Evolutionary conservation across 2,888 invertebrate genomes (phyloP).

Genomic region (Anoncus sp.): DNA sequence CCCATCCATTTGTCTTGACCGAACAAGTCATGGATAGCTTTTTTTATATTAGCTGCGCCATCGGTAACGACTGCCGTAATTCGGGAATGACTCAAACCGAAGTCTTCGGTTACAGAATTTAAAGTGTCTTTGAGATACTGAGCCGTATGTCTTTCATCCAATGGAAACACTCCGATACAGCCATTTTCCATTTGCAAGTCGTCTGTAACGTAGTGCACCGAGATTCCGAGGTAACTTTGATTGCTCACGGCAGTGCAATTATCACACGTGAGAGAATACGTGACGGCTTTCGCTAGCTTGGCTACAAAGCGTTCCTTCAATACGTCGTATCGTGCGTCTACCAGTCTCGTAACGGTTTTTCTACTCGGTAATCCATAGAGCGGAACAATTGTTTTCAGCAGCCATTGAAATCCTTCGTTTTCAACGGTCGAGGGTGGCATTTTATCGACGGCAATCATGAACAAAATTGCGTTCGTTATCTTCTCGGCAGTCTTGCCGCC

Average conservation of each 20-base stretch:
- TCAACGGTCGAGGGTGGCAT: conserved; percentile 60
- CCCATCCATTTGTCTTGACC: conserved; percentile 53
- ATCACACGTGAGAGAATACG: conserved; percentile 57
- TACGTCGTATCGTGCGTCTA: conserved; percentile 52
- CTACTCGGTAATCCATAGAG: conserved; percentile 57
- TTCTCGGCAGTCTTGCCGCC: conserved; percentile 51
- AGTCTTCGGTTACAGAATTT: conserved; percentile 37
- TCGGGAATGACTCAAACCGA: conserved; percentile 30
- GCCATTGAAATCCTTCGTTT: conserved; percentile 57
- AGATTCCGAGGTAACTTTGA: conserved; percentile 61
- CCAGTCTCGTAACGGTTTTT: conserved; percentile 53
- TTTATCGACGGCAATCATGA: conserved; percentile 61
- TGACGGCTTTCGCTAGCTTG: conserved; percentile 10
- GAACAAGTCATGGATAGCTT: conserved; percentile 43
- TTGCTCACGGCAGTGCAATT: conserved; percentile 60
- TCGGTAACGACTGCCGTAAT: conserved; percentile 57
- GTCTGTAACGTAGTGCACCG: conserved; percentile 58
- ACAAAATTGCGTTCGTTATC: conserved; percentile 63
- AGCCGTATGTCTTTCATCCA: conserved; percentile 63
- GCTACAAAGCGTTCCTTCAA: conserved; percentile 43
- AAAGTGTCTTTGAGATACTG: conserved; percentile 58
- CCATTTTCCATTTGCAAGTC: conserved; percentile 47
- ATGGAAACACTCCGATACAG: conserved; percentile 56
- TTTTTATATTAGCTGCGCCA: conserved; percentile 61
- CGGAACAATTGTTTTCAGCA: conserved; percentile 61